Evolutionary conservation across 2,113 vertebrate genomes (phyloP), one percentile per base, ranked within the genome.

Genomic region (Emydocephalus ijimae): DNA sequence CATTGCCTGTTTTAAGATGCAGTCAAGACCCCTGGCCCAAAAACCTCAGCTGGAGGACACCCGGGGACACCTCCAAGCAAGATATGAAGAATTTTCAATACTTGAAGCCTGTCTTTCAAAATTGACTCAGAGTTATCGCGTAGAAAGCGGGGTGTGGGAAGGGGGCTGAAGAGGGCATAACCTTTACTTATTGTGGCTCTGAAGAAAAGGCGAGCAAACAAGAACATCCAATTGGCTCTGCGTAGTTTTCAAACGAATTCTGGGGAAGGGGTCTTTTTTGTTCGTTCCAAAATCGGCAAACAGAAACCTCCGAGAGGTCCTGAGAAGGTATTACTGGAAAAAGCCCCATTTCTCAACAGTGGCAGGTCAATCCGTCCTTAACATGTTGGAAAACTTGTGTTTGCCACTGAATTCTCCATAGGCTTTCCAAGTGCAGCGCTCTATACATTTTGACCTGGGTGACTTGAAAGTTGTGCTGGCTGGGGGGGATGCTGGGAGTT

Each of bases 21-120:
- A 69, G 1, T 94, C 34, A 90, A 96, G 94, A 93, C 94, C 95
- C 96, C 94, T 90, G 93, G 93, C 91, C 93, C 64, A 96, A 93
- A 98, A 98, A 96, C 98, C 97, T 97, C 97, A 97, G 94, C 92
- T 88, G 12, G 94, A 94, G 26, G 69, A 69, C 94, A 89, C 95
- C 96, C 94, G 95, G 92, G 96, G 90, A 45, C 87, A 21, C 96
- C 96, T 96, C 97, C 97, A 95, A 96, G 97, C 96, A 92, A 89
- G 95, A 92, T 18, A 64, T 43, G 95, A 95, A 96, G 96, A 95
- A 95, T 94, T 95, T 69, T 93, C 95, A 88, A 95, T 95, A 97
- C 95, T 94, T 92, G 96, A 96, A 97, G 96, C 92, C 87, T 92
- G 93, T 92, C 94, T 81, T 94, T 92, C 93, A 54, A 95, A 95